These are phyloP conservation scores for Chymomyza costata DNA, from an alignment of 1,140 invertebrate genomes.

Conservation along the genomic window DNA sequence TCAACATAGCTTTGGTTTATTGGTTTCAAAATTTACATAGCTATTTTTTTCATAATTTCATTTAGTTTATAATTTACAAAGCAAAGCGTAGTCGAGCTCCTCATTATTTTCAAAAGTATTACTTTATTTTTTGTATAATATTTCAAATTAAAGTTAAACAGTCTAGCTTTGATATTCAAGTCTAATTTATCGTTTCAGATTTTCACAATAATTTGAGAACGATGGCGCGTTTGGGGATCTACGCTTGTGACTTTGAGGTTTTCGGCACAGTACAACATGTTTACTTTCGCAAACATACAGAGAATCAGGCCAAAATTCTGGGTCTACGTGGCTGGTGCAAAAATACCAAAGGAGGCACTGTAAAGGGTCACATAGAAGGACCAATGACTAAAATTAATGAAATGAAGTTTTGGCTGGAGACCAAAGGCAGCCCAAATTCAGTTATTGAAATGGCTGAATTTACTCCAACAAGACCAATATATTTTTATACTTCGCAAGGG, in stretches of 20 bases:
- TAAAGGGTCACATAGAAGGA: conserved; percentile 52
- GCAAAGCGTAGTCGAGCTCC: too few species aligned
- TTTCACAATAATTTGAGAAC: conserved; percentile 9
- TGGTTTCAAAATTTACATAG: too few species aligned
- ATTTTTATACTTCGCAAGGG: too few species aligned
- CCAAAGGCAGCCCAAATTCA: conserved; percentile 46
- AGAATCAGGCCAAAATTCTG: conserved; percentile 36
- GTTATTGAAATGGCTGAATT: conserved; percentile 30
- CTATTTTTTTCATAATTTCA: too few species aligned
- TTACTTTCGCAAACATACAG: conserved; percentile 43
- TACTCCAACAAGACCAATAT: too few species aligned
- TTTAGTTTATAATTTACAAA: too few species aligned
- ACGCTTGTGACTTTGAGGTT: conserved; percentile 47
- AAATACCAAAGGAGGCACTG: conserved; percentile 39
- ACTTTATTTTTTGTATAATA: too few species aligned
- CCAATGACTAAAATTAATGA: conserved; percentile 35
- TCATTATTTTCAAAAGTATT: too few species aligned
- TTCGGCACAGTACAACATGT: conserved; percentile 53
- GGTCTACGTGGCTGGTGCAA: conserved; percentile 51
- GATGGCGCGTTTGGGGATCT: conserved; percentile 16
- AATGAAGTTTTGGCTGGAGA: conserved; percentile 55
- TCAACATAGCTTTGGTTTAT: too few species aligned
- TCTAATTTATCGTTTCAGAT: background rate
- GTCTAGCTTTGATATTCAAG: too few species aligned
- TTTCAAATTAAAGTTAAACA: too few species aligned